Conservation (phyloP, 1,140 invertebrate genomes). For the Hormaphis cornu region DNA sequence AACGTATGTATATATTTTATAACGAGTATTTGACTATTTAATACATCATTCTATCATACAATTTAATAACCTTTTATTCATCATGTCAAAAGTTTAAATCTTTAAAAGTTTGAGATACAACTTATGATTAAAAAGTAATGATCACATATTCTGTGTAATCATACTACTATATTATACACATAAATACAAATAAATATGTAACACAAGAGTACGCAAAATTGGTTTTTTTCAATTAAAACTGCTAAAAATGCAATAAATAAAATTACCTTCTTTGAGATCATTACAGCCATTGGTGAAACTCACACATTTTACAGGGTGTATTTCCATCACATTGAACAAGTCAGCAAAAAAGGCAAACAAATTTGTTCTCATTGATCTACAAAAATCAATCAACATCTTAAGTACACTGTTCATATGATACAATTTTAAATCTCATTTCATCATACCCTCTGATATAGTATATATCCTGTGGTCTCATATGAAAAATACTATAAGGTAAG, state of each 20-base stretch:
- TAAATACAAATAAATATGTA: too few species aligned
- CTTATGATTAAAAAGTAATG: too few species aligned
- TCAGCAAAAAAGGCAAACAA: slow-evolving; percentile 89
- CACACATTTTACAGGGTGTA: slow-evolving; percentile 81
- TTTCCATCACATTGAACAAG: slow-evolving; percentile 90
- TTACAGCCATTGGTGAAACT: slow-evolving; percentile 46
- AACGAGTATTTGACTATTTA: too few species aligned
- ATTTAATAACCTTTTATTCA: too few species aligned
- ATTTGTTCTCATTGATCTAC: slow-evolving; percentile 83
- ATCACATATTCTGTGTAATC: too few species aligned
- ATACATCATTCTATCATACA: too few species aligned
- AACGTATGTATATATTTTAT: too few species aligned
- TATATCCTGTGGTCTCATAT: slow-evolving; percentile 91
- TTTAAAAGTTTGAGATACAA: too few species aligned
- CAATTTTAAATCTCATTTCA: slow-evolving; percentile 34
- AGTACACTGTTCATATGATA: not conserved
- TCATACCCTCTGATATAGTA: slow-evolving; percentile 88
- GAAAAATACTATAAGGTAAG: slow-evolving; percentile 83
- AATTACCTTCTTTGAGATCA: slow-evolving; percentile 4
- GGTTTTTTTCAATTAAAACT: too few species aligned
- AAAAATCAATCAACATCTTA: slow-evolving; percentile 38
- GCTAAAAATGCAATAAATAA: not conserved
- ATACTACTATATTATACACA: too few species aligned
- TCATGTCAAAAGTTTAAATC: too few species aligned
- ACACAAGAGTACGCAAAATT: too few species aligned